These are phyloP conservation scores for Botrylloides violaceus DNA, from an alignment of 23 tunicate species.

Conservation along the genomic window DNA sequence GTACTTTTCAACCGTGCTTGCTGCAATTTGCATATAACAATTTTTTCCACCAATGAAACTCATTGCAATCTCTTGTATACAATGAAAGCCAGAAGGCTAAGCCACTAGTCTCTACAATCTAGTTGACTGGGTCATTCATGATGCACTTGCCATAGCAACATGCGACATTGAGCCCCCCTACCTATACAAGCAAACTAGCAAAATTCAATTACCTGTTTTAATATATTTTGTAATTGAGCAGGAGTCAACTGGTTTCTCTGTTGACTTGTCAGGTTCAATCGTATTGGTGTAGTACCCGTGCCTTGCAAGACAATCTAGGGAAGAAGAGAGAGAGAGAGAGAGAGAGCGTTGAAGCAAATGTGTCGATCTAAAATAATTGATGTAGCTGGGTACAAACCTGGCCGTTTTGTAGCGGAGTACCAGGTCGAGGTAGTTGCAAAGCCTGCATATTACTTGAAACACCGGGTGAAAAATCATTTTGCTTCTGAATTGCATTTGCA, in stretches of 20 bases:
- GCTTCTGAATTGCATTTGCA: slow-evolving; percentile 15
- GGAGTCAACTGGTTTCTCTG: slow-evolving; percentile 37
- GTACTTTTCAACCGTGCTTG: no score
- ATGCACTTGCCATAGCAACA: no score
- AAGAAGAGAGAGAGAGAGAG: background rate
- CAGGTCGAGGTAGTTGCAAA: background rate
- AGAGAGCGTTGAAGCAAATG: no score
- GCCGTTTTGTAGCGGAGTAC: background rate
- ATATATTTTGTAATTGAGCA: slow-evolving; percentile 31
- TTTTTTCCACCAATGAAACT: no score
- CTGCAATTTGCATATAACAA: no score
- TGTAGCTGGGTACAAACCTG: background rate
- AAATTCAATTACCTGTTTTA: slow-evolving; percentile 51
- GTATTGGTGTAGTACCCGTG: slow-evolving; percentile 13
- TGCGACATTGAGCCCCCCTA: no score
- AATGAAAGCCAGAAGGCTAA: no score
- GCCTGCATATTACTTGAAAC: background rate
- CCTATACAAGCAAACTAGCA: no score
- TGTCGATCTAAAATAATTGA: no score
- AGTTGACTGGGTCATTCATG: no score
- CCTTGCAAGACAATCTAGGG: background rate
- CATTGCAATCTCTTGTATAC: no score
- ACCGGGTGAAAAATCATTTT: background rate
- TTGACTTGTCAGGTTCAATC: slow-evolving; percentile 39
- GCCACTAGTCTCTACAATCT: no score